Evolutionary conservation across 2,113 vertebrate genomes (phyloP), one percentile per base, ranked within the genome.

Genomic region (Urocitellus parryii): DNA sequence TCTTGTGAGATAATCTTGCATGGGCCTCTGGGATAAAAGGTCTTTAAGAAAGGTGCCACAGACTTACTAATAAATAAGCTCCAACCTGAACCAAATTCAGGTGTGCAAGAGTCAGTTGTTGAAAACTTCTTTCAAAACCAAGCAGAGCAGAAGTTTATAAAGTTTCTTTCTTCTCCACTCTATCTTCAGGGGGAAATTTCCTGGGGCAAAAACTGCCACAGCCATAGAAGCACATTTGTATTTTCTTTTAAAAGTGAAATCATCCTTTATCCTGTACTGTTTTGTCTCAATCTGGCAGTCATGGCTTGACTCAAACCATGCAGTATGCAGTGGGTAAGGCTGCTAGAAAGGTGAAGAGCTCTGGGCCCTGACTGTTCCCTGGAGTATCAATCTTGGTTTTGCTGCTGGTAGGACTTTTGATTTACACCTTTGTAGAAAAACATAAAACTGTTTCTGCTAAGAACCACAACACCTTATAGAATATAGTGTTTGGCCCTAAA

Each of bases 131-230:
- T 79, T 88, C 73, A 93, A 82, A 95, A 74, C 14, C 11, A 85
- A 82, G 48, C 42, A 84, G 24, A 80, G 7, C 22, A 81, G 53
- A 70, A 18, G 1, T 34, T 74, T 79, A 0, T 16, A 82, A 90
- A 89, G 48, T 37, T 86, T 80, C 29, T 79, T 42, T 86, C 34
- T 95, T 93, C 27, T 81, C 39, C 8, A 27, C 8, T 95, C 32
- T 88, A 3, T 70, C 8, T 86, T 97, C 67, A 84, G 18, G 74
- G 65, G 34, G 9, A 82, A 61, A n/a, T 85, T 97, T 95, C 68
- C 63, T 79, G n/a, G 70, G 32, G 13, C 3, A 29, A 81, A 24
- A 32, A 34, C 74, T 78, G 3, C 68, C 27, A 12, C 34, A 65
- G 14, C 1, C 17, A 34, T 63, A 77, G n/a, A 65, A 67, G 17